These are phyloP conservation scores for Gonioctena quinquepunctata DNA, from an alignment of 1,140 invertebrate species.

Conservation along the genomic window DNA sequence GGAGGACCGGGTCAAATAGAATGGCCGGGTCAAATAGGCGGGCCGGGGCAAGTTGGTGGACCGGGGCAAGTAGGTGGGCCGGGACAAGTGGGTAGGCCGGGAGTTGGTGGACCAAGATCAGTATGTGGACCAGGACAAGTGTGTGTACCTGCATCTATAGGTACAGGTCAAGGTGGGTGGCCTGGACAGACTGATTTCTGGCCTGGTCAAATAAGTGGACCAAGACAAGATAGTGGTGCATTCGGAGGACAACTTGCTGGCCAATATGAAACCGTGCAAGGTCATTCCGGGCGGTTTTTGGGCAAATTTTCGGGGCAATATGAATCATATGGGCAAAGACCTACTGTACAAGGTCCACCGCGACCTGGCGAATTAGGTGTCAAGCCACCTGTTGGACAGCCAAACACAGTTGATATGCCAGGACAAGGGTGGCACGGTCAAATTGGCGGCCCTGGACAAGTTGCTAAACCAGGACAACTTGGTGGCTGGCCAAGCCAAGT, in stretches of 20 bases:
- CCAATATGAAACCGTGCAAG: constrained; percentile 33
- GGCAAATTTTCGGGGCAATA: constrained; percentile 47
- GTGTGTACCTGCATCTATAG: too few species aligned
- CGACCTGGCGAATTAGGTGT: not conserved
- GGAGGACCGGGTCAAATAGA: constrained; percentile 16
- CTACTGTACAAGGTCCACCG: not conserved
- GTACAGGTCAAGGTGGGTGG: constrained; percentile 2
- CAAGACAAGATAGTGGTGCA: constrained; percentile 21
- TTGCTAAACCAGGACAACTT: constrained; percentile 8
- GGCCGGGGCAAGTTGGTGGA: not conserved
- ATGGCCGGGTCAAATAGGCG: constrained; percentile 23
- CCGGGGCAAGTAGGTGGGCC: constrained; percentile 18
- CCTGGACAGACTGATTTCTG: constrained; percentile 11
- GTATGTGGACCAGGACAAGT: constrained; percentile 2
- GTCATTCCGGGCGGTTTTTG: constrained; percentile 41
- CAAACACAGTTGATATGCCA: not conserved
- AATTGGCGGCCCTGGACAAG: constrained; percentile 15
- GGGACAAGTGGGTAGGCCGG: constrained; percentile 19
- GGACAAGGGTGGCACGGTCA: constrained; percentile 18
- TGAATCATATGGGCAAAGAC: constrained; percentile 17
- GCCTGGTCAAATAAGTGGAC: constrained; percentile 12
- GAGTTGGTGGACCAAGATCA: constrained; percentile 19
- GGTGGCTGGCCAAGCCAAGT: constrained; percentile 21
- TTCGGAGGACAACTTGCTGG: constrained; percentile 42
- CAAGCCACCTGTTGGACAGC: not conserved